A percentile compares a stretch with the other conserved stretches of the same genome.
Evolutionary conservation across 2,797 vertebrate species (phyloP).

Genomic region (Cryptoprocta ferox): DNA sequence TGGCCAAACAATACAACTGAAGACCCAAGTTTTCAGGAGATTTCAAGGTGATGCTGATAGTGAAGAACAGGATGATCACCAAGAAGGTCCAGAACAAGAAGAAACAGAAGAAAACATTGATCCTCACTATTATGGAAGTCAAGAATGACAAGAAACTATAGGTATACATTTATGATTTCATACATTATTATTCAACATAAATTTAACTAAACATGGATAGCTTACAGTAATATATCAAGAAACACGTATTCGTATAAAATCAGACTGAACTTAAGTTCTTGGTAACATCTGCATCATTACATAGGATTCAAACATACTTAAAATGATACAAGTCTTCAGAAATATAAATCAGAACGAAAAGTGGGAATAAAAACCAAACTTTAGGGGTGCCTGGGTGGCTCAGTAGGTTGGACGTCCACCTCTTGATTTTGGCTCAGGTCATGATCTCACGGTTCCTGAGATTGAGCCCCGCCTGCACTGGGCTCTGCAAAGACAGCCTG

Average conservation of each 20-base stretch:
- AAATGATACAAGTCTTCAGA: conserved; percentile 56
- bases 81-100: conserved; percentile 71
- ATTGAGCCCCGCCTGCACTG: no score
- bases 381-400: neutral
- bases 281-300: neutral
- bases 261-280: conserved; percentile 36
- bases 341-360: conserved; percentile 46
- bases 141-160: conserved; percentile 51
- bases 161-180: neutral
- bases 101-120: conserved; percentile 79
- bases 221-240: conserved; percentile 39
- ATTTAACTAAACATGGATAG: neutral
- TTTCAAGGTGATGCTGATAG: conserved; percentile 84
- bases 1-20: conserved; percentile 80
- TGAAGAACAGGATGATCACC: conserved; percentile 73
- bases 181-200: conserved; percentile 11
- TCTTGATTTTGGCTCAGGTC: no score
- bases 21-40: conserved; percentile 82
- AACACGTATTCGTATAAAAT: conserved; percentile 22
- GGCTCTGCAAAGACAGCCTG: no score
- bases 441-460: no score
- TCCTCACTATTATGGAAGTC: conserved; percentile 81
- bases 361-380: conserved; percentile 47
- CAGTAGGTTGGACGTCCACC: no score
- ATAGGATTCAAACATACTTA: conserved; percentile 32